A percentile compares a stretch with the other conserved stretches of the same genome.
phyloP scores from a whole-genome alignment of 2,888 invertebrate genomes.

The Metopia argyrocephala region DNA sequence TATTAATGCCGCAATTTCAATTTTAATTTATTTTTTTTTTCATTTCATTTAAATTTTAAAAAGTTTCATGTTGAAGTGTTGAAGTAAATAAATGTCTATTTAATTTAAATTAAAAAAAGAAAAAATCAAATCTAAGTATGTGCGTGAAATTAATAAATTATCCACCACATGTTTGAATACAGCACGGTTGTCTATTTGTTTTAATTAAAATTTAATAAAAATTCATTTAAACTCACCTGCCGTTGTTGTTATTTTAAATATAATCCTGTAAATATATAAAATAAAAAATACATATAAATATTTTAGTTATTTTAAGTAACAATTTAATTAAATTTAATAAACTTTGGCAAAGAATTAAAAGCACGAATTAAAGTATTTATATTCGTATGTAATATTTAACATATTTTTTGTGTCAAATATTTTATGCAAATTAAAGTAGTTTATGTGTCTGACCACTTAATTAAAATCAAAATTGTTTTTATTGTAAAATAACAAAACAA shows the following conservation, averaged over 20 bases:
- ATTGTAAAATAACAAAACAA: too few species aligned
- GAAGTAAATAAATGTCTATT: too few species aligned
- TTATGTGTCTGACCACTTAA: constrained; percentile 39
- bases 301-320: not conserved
- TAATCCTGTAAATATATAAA: constrained; percentile 49
- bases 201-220: not conserved
- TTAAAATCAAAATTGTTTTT: constrained; percentile 30
- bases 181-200: constrained; percentile 34
- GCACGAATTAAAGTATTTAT: too few species aligned
- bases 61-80: not conserved
- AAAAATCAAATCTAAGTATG: constrained; percentile 16
- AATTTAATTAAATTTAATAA: not conserved
- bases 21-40: not conserved
- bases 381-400: too few species aligned
- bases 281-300: constrained; percentile 11
- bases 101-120: constrained; percentile 34
- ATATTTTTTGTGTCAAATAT: not conserved
- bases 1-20: not conserved
- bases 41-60: too few species aligned
- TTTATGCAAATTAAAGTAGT: constrained; percentile 10
- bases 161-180: not conserved
- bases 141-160: constrained; percentile 9
- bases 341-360: constrained; percentile 10
- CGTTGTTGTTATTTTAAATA: not conserved
- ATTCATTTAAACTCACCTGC: constrained; percentile 33